phyloP scores from a whole-genome alignment of 1,140 invertebrate species.

The Spodoptera litura region DNA sequence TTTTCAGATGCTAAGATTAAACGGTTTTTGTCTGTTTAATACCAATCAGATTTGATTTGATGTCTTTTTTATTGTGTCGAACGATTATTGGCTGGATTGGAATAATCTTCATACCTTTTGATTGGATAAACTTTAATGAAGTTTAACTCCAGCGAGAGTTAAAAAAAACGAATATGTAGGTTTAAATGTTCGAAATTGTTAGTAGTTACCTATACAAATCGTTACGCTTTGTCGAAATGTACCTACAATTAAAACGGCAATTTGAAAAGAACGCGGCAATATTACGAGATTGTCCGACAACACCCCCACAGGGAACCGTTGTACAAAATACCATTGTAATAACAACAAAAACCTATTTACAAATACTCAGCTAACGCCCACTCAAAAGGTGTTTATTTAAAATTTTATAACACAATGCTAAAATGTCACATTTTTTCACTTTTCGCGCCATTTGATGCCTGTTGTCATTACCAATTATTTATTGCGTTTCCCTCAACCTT shows the following conservation, averaged over 20 bases:
- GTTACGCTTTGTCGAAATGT: slow-evolving; percentile 16
- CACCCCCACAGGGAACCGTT: slow-evolving; percentile 37
- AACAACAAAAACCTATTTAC: slow-evolving; percentile 83
- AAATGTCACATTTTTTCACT: slow-evolving; percentile 76
- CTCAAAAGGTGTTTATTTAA: slow-evolving; percentile 86
- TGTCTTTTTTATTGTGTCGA: slow-evolving; percentile 13
- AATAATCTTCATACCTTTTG: not conserved
- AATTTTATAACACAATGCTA: slow-evolving; percentile 78
- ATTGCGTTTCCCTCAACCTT: not conserved
- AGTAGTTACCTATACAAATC: slow-evolving; percentile 15
- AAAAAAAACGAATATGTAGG: not conserved
- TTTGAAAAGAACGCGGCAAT: slow-evolving; percentile 70
- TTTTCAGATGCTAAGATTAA: slow-evolving; percentile 1
- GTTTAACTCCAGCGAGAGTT: not conserved
- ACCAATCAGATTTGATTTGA: slow-evolving; percentile 3
- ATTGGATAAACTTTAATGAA: not conserved
- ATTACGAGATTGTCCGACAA: slow-evolving; percentile 48
- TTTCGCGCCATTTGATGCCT: slow-evolving; percentile 84
- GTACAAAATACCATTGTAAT: slow-evolving; percentile 70
- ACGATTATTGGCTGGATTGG: not conserved
- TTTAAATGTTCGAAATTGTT: not conserved
- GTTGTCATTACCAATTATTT: slow-evolving; percentile 58
- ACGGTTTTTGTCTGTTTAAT: slow-evolving; percentile 28
- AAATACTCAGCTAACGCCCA: slow-evolving; percentile 83
- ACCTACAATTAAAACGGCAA: slow-evolving; percentile 46